Evolutionary conservation across 2,113 vertebrate species (phyloP), one percentile per base, ranked within the genome.

Genomic region (Pterocles burchelli): DNA sequence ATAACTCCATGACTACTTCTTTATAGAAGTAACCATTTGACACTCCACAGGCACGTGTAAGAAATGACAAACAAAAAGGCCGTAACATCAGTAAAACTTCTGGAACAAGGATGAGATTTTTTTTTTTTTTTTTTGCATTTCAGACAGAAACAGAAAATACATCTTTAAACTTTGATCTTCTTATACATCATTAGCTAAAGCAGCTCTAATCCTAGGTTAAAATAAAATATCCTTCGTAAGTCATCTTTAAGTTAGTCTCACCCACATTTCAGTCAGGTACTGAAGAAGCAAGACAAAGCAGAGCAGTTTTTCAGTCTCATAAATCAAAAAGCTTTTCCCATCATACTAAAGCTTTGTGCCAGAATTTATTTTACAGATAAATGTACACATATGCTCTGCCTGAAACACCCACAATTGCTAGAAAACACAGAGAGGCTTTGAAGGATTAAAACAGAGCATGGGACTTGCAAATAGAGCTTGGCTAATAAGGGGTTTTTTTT

Each of bases 341-440:
- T 77, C 33, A n/a, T 66, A 33, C 25, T 52, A 36, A 90, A 66
- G 51, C 21, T 80, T 66, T 55, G 26, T 77, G 59, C 55, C 67
- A 90, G 82, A 91, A 83, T 80, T 83, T 48, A 70, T 94, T 91
- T 91, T 81, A 63, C 17, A 78, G 29, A 48, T 45, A 84, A 88
- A 67, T 48, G 45, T 90, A 48, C 24, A 36, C 5, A 41, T 62
- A 55, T 26, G 33, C 19, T 88, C 51, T 91, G 34, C 52, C 25
- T 25, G 17, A 88, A 77, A 82, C 29, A 71, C 5, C 29, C 17
- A 24, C 13, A 65, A 26, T 24, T 91, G 13, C 63, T 66, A 26
- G 20, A 84, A 90, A 88, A 88, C 28, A 62, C 26, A 70, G 71
- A 87, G 48, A 63, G 33, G 17, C 26, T 88, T 74, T 86, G 85